These are phyloP conservation scores for Sardinella longiceps DNA, from an alignment of 2,797 vertebrate genomes.

Conservation along the genomic window DNA sequence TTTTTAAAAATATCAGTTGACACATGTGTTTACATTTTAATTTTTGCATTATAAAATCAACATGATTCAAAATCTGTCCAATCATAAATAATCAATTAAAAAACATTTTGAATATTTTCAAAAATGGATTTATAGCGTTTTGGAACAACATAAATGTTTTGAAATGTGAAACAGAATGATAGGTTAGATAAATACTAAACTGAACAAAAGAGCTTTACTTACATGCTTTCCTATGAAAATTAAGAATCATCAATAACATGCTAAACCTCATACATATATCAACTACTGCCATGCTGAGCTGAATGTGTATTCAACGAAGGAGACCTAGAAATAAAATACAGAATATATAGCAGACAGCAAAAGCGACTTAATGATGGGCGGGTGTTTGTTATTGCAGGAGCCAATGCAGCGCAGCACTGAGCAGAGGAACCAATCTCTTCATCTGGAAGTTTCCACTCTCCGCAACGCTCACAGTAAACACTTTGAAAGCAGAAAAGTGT, in stretches of 20 bases:
- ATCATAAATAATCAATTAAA: no score
- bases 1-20: no score
- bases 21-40: no score
- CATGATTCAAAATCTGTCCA: no score
- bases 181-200: not conserved
- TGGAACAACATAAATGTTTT: no score
- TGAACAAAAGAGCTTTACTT: not conserved
- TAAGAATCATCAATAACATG: not conserved
- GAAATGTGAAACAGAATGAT: no score
- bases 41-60: no score
- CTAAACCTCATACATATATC: not conserved
- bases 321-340: not conserved
- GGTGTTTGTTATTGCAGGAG: not conserved
- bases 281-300: not conserved
- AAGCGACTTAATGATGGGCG: not conserved
- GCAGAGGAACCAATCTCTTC: not conserved
- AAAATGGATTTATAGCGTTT: no score
- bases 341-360: not conserved
- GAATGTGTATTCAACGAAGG: not conserved
- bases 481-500: not conserved
- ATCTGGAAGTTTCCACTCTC: not conserved
- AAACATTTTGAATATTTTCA: no score
- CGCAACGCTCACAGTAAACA: not conserved
- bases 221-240: not conserved
- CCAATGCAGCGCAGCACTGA: not conserved